Evolutionary conservation across 2,113 vertebrate genomes (phyloP), one percentile per base, ranked within the genome.

Genomic region (Arenaria interpres): DNA sequence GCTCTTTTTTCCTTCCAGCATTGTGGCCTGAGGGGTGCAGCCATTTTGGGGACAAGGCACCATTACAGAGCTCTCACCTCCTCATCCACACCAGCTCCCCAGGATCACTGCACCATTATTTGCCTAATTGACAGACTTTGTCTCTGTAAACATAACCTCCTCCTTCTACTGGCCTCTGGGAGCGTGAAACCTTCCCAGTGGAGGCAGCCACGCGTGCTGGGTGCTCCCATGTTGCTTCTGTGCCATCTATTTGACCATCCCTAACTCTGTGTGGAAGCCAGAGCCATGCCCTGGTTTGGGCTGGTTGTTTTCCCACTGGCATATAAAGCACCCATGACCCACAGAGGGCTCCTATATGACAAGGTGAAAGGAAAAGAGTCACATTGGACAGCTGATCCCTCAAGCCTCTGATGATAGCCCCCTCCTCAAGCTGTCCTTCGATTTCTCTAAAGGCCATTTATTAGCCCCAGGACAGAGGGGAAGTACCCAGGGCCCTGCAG

Each of bases 31-130:
- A 62, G 50, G 27, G 27, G 19, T 43, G 35, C 53, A 85, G 24
- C 45, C 45, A 8, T 43, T 20, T 5, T 19, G 35, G 74, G 48
- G 6, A 20, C 18, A 41, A 69, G 77, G 45, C 8, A 9, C 45
- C 28, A 51, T 18, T 30, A 16, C 54, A 66, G 39, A 35, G 25
- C 22, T 33, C 59, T 48, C 32, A 18, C 15, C 28, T 60, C 32
- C 12, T 43, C 7, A 0, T 8, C n/a, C 7, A 1, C 21, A 1
- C 27, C 5, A 7, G 28, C 4, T 60, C 30, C 46, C 63, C 0
- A 1, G 25, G 41, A 32, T 53, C 30, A 32, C 19, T 35, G 41
- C 12, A 50, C 27, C 17, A 4, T 19, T 51, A 27, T 57, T 66
- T 77, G 33, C 35, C 33, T 30, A 10, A 69, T 0, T 43, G 25